Percentiles rank a stretch among this genome's conserved stretches.
Evolutionary conservation across 1,140 invertebrate species (phyloP).

Genomic region (Drosophila oshimai): DNA sequence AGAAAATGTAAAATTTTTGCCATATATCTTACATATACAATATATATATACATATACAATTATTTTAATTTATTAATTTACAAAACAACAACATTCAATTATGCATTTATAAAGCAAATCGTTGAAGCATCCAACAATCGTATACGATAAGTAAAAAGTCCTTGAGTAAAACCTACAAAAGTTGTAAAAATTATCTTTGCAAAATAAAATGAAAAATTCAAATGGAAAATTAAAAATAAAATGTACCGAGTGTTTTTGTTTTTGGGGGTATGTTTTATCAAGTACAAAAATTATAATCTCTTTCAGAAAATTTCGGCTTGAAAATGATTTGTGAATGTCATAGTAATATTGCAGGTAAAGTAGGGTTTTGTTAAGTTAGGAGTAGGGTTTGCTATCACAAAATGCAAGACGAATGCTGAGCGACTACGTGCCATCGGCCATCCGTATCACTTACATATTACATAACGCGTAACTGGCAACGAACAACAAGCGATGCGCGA

Average conservation of each 20-base stretch:
- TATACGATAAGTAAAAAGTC: conserved; percentile 59
- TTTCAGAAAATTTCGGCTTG: not conserved
- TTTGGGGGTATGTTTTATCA: not conserved
- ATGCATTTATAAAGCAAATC: conserved; percentile 49
- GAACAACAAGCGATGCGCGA: conserved; percentile 19
- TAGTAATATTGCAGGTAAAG: not conserved
- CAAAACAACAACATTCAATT: conserved; percentile 39
- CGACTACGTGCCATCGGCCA: too few species aligned
- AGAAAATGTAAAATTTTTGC: conserved; percentile 67
- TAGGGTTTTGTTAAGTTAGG: not conserved
- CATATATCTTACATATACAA: conserved; percentile 72
- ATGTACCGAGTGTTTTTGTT: not conserved
- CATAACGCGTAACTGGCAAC: conserved; percentile 32
- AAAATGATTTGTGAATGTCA: not conserved
- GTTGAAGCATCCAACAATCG: conserved; percentile 32
- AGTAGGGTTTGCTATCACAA: conserved; percentile 23
- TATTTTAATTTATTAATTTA: conserved; percentile 48
- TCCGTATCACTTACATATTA: conserved; percentile 20
- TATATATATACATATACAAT: conserved; percentile 33
- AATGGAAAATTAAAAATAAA: conserved; percentile 26
- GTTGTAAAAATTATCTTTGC: conserved; percentile 47
- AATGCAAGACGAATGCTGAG: conserved; percentile 13
- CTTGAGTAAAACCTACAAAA: conserved; percentile 13
- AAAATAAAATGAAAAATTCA: conserved; percentile 49
- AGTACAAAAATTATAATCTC: not conserved